These are phyloP conservation scores for Noctua janthina DNA, from an alignment of 2,888 invertebrate genomes.

Conservation along the genomic window DNA sequence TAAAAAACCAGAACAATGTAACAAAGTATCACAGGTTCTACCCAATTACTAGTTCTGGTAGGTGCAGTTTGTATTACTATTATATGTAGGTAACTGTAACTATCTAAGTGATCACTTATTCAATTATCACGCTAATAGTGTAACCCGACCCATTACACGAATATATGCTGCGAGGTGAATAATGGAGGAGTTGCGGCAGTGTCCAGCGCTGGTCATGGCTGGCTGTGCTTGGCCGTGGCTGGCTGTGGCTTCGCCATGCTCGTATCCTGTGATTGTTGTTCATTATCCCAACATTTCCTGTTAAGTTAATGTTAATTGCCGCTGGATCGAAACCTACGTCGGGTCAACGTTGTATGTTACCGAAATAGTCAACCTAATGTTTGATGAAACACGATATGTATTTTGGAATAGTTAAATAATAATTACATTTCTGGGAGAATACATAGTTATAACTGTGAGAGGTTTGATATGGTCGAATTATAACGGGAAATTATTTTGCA, in stretches of 20 bases:
- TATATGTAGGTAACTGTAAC: background rate
- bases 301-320: background rate
- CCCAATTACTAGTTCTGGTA: background rate
- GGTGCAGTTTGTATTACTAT: background rate
- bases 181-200: background rate
- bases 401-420: background rate
- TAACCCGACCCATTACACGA: constrained; percentile 2
- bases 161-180: constrained; percentile 21
- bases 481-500: background rate
- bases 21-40: background rate
- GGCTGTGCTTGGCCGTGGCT: background rate
- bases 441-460: background rate
- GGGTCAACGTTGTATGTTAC: background rate
- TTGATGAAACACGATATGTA: background rate
- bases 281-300: constrained; percentile 8
- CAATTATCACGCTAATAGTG: background rate
- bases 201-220: constrained; percentile 13
- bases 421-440: background rate
- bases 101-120: background rate
- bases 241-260: background rate
- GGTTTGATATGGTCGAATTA: background rate
- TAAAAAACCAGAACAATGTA: background rate
- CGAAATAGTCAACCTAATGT: background rate
- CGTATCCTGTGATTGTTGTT: constrained; percentile 1
- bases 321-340: background rate